Evolutionary conservation across 2,888 invertebrate genomes (phyloP).

Genomic region (Fissipunctia ypsillon): DNA sequence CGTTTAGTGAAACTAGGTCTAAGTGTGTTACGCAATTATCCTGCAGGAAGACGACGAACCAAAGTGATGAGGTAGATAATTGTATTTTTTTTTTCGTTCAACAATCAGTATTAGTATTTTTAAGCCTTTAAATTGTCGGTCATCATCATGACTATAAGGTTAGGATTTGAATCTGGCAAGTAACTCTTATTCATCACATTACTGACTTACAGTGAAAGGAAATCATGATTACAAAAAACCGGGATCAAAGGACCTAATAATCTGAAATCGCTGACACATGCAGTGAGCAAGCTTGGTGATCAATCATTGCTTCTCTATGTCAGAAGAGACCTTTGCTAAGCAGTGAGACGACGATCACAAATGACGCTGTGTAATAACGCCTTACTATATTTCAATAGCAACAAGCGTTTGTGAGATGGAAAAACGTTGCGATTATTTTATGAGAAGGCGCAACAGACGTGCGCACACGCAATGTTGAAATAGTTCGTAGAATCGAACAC

Average conservation of each 20-base stretch:
- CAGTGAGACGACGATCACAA: not conserved
- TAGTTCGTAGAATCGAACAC: no score
- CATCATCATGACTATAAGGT: no score
- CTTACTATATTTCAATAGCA: conserved; percentile 32
- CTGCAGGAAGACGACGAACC: no score
- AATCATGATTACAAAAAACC: not conserved
- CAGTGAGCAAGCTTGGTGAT: not conserved
- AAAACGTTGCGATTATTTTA: conserved; percentile 28
- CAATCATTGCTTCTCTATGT: not conserved
- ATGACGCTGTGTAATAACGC: conserved; percentile 20
- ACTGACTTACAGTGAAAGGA: not conserved
- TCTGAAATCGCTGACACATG: not conserved
- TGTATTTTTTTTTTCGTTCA: not conserved
- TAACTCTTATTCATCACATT: not conserved
- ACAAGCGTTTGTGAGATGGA: conserved; percentile 6
- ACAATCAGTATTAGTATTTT: no score
- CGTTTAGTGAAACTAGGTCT: no score
- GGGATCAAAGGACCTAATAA: not conserved
- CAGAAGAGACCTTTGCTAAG: not conserved
- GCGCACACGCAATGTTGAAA: not conserved
- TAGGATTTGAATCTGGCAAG: no score
- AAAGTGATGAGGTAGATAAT: conserved; percentile 2
- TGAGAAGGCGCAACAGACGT: conserved; percentile 28
- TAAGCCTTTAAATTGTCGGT: no score
- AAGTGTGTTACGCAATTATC: no score